Base-by-base conservation (phyloP, 2,113 vertebrate genomes). In the Globicephala melas region DNA sequence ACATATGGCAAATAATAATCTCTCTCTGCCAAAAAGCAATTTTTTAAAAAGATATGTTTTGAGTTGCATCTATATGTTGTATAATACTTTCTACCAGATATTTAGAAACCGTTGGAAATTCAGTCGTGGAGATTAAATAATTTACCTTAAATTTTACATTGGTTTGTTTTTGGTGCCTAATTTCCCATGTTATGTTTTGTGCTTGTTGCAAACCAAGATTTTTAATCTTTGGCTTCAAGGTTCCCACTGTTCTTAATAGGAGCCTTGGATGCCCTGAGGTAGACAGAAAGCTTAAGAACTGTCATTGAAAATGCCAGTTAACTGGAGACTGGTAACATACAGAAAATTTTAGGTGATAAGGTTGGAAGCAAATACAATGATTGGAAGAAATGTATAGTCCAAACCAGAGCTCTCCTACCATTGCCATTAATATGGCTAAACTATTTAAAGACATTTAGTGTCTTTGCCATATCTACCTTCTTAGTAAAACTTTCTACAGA, bases 371-470 rank as follows among this genome's bases (percentile, higher is more conserved):
- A 95, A 76, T 74, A 4, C 8, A 79, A 53, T 84, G 41, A 91
- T 55, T 85, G 63, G 33, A 96, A 74, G 84, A 92, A 91, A 89
- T 81, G 17, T 68, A 65, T 89, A 73, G 2, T 83, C 50, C 74
- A 82, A 94, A 92, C 23, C 90, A 65, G 74, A 88, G 28, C 26
- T 96, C 26, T 77, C 36, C 11, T 84, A 84, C 44, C 25, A 76
- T 83, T 97, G 76, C n/a, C 26, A 60, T 71, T 87, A 92, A 87
- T 95, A 81, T 36, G 14, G 47, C 36, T 84, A 96, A 95, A 60
- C 26, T 94, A 90, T 47, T 90, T 90, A 90, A 92, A 94, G 87
- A 87, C 33, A 3, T 80, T 92, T 92, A 95, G 55, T 97, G 84
- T 94, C 28, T 96, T 90, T 95, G 91, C 76, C 76, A 67, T 93